phyloP scores from a whole-genome alignment of 2,113 vertebrate genomes.

The Scytalopus superciliaris region DNA sequence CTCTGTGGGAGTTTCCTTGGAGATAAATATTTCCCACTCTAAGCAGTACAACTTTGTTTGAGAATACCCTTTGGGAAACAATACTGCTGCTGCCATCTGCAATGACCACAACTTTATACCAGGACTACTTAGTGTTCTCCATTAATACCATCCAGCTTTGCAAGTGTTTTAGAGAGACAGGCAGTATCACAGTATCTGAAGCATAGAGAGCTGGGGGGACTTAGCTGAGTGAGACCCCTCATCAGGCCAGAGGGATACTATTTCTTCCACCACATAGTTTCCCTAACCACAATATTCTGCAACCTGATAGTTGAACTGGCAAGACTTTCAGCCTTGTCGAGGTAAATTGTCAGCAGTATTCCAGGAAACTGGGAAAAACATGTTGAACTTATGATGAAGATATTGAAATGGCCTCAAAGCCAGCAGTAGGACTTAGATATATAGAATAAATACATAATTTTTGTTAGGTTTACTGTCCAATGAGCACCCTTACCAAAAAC shows the following conservation, averaged over 20 bases:
- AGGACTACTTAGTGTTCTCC: background rate
- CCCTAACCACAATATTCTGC: background rate
- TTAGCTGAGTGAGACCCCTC: background rate
- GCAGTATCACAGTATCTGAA: background rate
- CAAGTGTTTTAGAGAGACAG: background rate
- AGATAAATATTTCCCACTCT: background rate
- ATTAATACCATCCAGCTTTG: background rate
- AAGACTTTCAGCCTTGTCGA: background rate
- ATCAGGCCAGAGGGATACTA: background rate
- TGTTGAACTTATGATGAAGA: background rate
- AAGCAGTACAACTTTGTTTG: background rate
- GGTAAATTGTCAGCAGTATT: background rate
- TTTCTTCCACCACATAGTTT: background rate
- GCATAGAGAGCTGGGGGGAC: background rate
- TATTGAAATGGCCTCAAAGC: background rate
- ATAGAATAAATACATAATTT: background rate
- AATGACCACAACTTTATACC: background rate
- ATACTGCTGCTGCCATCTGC: background rate
- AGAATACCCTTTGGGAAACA: background rate
- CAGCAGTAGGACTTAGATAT: background rate
- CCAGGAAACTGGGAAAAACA: background rate
- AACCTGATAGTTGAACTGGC: background rate
- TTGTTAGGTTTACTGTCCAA: background rate
- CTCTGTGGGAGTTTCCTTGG: background rate
- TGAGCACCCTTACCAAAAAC: accelerated